Evolutionary conservation across 1,140 invertebrate genomes (phyloP), one percentile per base, ranked within the genome.

Genomic region (Drosophila subpulchrella): DNA sequence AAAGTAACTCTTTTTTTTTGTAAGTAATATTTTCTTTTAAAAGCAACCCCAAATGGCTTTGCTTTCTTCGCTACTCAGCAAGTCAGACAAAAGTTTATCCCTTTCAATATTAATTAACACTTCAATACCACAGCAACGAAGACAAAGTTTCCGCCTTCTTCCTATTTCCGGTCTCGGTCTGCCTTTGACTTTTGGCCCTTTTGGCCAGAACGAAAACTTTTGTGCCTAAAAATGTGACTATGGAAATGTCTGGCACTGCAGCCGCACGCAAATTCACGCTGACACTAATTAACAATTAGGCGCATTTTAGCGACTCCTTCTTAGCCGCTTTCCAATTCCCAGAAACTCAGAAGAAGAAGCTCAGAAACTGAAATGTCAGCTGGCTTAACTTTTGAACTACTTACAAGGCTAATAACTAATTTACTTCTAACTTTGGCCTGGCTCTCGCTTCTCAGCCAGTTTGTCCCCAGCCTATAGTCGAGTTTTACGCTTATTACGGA

Each of bases 21-120:
- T 13, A 1, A 3, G 12, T 13, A 6, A n/a, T 8, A 20, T 44
- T 5, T 20, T 42, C n/a, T 34, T 15, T 32, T 32, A 4, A 1
- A 8, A 6, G 13, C 8, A 48, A 48, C 4, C 47, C 7, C 3
- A 30, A 48, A 30, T 34, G 27, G 48, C 48, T 32, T 17, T 53
- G 15, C 32, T 17, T 53, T 78, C 66, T 57, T 47, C 55, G 38
- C 61, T 61, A 76, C 74, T 68, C 66, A 62, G 51, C 66, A 77
- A 90, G 86, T 77, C 82, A 68, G 66, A 89, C 66, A 80, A 89
- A 90, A 90, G 75, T 90, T 90, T 75, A 90, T 90, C 83, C 85
- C 82, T 90, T 90, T 90, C 86, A 90, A 90, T 90, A 90, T 90
- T 90, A 90, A 90, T 90, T 90, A 90, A 90, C 86, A 90, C 86